A percentile compares a stretch with the other conserved stretches of the same genome.
phyloP scores from a whole-genome alignment of 2,113 vertebrate species.

The Alethe diademata region DNA sequence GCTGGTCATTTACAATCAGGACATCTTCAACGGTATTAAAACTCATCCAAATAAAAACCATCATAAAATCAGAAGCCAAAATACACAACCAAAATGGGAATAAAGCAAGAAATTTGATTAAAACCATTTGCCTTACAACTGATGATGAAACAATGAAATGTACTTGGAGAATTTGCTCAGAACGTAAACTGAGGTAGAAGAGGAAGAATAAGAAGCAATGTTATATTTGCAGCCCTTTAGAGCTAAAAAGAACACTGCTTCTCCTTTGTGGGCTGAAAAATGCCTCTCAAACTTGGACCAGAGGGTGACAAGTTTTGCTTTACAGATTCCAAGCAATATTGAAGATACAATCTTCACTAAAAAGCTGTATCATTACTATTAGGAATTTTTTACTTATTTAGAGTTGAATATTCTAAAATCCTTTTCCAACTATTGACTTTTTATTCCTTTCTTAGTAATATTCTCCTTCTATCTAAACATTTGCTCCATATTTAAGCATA shows the following conservation, averaged over 20 bases:
- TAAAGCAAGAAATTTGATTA: neutral
- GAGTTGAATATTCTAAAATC: neutral
- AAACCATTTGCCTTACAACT: neutral
- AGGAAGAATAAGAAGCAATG: neutral
- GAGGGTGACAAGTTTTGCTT: neutral
- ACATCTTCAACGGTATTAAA: neutral
- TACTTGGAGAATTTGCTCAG: neutral
- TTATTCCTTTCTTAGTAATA: neutral
- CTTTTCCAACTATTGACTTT: neutral
- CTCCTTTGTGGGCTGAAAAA: neutral
- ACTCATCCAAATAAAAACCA: neutral
- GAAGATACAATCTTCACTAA: neutral
- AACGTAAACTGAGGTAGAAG: neutral
- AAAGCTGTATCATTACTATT: neutral
- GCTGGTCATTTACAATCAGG: neutral
- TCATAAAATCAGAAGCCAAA: neutral
- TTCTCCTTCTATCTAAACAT: neutral
- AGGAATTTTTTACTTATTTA: neutral
- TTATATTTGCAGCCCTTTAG: neutral
- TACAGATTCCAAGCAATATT: neutral
- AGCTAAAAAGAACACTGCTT: neutral
- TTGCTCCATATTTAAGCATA: neutral
- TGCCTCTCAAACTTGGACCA: neutral
- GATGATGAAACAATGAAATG: neutral
- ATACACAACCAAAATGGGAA: neutral